Conservation (phyloP, 2,888 invertebrate species). For the Myathropa florea region DNA sequence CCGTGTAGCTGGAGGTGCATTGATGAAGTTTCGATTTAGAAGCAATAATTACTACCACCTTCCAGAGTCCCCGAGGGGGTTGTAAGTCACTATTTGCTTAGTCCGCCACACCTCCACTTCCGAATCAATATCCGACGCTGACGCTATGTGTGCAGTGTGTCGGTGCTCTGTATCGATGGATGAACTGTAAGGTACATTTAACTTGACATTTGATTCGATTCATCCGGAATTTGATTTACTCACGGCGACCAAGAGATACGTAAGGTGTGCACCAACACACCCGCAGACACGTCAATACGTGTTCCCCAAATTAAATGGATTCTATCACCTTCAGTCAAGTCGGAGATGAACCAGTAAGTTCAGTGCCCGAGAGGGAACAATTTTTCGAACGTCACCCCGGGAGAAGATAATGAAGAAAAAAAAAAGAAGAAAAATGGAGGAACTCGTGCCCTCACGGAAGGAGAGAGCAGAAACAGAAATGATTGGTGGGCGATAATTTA, state of each 20-base stretch:
- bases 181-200: conserved; percentile 22
- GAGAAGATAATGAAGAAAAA: neutral
- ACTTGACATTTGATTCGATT: conserved; percentile 31
- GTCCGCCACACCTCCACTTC: neutral
- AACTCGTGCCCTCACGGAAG: neutral
- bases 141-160: neutral
- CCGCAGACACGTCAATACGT: neutral
- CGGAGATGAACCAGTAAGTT: conserved; percentile 15
- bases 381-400: conserved; percentile 26
- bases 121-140: neutral
- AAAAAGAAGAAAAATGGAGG: neutral
- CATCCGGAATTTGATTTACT: neutral
- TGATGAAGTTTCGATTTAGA: conserved; percentile 40
- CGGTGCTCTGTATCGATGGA: neutral
- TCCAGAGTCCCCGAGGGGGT: neutral
- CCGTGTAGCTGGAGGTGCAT: neutral
- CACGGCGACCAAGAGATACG: neutral
- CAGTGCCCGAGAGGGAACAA: conserved; percentile 4
- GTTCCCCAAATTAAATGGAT: conserved; percentile 2
- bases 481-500: conserved; percentile 57
- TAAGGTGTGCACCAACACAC: neutral
- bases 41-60: conserved; percentile 36
- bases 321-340: neutral
- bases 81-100: neutral
- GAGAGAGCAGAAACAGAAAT: neutral